Evolutionary conservation across 37 sponge, comb jelly and placozoan genomes (phyloP).

Genomic region (Beroe forskalii): DNA sequence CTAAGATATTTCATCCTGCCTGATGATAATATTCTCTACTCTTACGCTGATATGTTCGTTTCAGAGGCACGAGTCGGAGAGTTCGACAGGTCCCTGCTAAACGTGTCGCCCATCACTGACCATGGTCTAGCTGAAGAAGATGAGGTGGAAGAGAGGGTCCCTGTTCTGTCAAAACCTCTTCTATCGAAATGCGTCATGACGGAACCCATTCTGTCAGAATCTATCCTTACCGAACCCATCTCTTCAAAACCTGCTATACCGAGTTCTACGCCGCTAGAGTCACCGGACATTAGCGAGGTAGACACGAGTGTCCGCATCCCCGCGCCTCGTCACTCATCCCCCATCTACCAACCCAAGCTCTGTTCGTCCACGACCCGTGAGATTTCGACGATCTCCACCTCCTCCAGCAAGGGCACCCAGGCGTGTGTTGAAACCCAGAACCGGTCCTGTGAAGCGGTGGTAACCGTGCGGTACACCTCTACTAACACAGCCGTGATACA

Average conservation of each 20-base stretch:
- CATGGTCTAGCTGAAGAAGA: background rate
- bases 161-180: background rate
- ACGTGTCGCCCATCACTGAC: constrained; percentile 55
- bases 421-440: background rate
- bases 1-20: no score
- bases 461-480: background rate
- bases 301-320: background rate
- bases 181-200: background rate
- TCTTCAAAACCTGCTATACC: no score
- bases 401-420: background rate
- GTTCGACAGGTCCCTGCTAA: constrained; percentile 24
- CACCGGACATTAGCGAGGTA: background rate
- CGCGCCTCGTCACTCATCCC: background rate
- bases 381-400: background rate
- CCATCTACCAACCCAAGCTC: background rate
- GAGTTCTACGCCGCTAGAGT: no score
- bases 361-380: constrained; percentile 25
- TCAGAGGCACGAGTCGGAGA: no score
- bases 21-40: no score
- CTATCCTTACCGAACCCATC: no score
- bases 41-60: no score
- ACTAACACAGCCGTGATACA: background rate
- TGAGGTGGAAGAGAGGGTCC: no score
- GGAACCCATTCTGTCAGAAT: background rate
- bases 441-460: background rate